Percentiles rank a stretch among this genome's conserved stretches.
Evolutionary conservation across 2,797 vertebrate genomes (phyloP).

Genomic region (Enteromius unitaeniatus): DNA sequence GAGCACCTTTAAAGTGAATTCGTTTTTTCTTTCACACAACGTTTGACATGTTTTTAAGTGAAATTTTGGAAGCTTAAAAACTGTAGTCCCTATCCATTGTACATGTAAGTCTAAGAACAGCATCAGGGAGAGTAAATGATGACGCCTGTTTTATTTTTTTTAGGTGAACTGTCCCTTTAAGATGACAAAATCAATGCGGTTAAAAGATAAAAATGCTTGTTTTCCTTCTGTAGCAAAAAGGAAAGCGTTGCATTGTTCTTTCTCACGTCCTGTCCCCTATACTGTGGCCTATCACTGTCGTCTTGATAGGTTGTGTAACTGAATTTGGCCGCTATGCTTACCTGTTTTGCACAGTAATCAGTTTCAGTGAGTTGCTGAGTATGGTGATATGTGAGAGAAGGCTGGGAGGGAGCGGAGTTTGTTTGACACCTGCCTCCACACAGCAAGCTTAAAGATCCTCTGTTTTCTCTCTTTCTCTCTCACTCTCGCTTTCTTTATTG

Average conservation of each 20-base stretch:
- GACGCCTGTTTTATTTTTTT: not conserved
- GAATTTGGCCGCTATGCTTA: constrained; percentile 35
- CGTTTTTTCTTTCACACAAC: no score
- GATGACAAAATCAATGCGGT: not conserved
- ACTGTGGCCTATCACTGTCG: not conserved
- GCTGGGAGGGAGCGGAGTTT: constrained; percentile 14
- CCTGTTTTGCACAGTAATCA: constrained; percentile 68
- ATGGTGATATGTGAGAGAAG: constrained; percentile 37
- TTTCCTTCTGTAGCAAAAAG: not conserved
- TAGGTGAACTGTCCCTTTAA: not conserved
- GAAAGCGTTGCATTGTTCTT: constrained; percentile 12
- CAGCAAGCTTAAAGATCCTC: constrained; percentile 41
- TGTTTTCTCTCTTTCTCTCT: constrained; percentile 33
- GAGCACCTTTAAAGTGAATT: no score
- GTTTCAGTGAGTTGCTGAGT: constrained; percentile 61
- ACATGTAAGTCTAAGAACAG: not conserved
- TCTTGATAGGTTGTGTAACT: constrained; percentile 49
- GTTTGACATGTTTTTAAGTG: not conserved
- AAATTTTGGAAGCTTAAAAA: constrained; percentile 1
- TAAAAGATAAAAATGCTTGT: not conserved
- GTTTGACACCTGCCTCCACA: constrained; percentile 48
- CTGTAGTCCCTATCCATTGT: not conserved
- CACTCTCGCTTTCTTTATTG: constrained; percentile 56
- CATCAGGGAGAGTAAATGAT: not conserved
- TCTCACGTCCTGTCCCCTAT: constrained; percentile 8